A percentile compares a stretch with the other conserved stretches of the same genome.
phyloP scores from a whole-genome alignment of 2,888 invertebrate species.

The Drosophila conformis region DNA sequence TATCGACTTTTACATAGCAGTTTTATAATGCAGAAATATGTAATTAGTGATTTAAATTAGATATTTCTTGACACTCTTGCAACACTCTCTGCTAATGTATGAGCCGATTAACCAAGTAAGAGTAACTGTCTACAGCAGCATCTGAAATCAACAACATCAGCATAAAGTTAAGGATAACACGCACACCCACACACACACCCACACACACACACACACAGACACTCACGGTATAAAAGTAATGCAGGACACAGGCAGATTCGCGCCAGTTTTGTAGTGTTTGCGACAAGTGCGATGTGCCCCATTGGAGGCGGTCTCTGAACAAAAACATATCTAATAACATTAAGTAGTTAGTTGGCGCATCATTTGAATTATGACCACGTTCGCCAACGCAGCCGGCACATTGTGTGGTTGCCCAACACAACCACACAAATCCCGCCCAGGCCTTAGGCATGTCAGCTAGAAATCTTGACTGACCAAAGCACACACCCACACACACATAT shows the following conservation, averaged over 20 bases:
- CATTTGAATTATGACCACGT: constrained; percentile 77
- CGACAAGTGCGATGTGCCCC: constrained; percentile 25
- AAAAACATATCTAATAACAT: constrained; percentile 73
- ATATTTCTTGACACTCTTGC: neutral
- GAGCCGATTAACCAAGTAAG: neutral
- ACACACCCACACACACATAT: constrained; percentile 12
- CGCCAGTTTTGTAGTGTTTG: constrained; percentile 41
- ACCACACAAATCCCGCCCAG: constrained; percentile 1
- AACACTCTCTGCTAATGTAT: neutral
- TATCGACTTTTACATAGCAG: neutral
- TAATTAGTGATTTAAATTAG: neutral
- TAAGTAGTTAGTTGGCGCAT: constrained; percentile 75
- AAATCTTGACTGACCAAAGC: constrained; percentile 9
- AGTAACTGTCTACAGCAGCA: constrained; percentile 28
- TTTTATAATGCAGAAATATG: neutral
- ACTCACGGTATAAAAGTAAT: neutral
- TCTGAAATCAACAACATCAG: constrained; percentile 73
- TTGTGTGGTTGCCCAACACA: constrained; percentile 29
- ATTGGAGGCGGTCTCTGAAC: constrained; percentile 37
- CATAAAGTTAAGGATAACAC: constrained; percentile 55
- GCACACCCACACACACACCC: neutral
- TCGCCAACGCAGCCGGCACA: constrained; percentile 63
- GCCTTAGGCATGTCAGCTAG: constrained; percentile 9
- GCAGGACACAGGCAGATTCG: constrained; percentile 22
- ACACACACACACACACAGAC: constrained; percentile 10